phyloP scores from a whole-genome alignment of 2,797 vertebrate genomes.

The Lophotriccus pileatus region DNA sequence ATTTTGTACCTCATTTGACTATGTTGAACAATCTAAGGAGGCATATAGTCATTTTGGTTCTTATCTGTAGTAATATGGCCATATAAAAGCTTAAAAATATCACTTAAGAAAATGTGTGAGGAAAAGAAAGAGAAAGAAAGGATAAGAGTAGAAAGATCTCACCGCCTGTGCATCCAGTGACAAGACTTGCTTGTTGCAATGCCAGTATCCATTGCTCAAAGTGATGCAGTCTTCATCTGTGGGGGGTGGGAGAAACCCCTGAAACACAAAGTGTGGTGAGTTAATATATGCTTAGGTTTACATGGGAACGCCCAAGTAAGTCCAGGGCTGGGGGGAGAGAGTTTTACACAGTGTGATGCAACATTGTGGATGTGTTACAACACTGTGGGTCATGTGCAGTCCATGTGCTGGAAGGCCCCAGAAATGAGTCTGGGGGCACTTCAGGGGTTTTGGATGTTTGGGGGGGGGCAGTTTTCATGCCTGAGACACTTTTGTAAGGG shows the following conservation, averaged over 20 bases:
- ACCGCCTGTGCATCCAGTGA: background rate
- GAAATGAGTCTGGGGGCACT: background rate
- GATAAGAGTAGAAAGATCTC: background rate
- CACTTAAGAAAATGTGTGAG: background rate
- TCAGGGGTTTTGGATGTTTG: background rate
- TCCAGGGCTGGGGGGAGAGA: too few relatives aligned
- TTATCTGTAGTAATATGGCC: background rate
- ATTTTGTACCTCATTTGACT: too few relatives aligned
- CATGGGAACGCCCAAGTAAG: background rate
- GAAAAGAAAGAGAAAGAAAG: background rate
- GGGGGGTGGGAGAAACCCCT: background rate
- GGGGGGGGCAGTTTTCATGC: background rate
- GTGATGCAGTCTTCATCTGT: background rate
- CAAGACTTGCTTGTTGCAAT: background rate
- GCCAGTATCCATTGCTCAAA: background rate
- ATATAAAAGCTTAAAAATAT: background rate
- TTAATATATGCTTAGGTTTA: background rate
- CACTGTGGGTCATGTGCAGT: background rate
- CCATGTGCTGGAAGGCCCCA: background rate
- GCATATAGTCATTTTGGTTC: background rate
- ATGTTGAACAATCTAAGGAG: too few relatives aligned
- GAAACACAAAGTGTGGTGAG: background rate
- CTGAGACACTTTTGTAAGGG: background rate
- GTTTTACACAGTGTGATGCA: background rate
- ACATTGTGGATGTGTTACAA: background rate